Conservation (phyloP, 2,113 vertebrate species). For the Scomber colias region DNA sequence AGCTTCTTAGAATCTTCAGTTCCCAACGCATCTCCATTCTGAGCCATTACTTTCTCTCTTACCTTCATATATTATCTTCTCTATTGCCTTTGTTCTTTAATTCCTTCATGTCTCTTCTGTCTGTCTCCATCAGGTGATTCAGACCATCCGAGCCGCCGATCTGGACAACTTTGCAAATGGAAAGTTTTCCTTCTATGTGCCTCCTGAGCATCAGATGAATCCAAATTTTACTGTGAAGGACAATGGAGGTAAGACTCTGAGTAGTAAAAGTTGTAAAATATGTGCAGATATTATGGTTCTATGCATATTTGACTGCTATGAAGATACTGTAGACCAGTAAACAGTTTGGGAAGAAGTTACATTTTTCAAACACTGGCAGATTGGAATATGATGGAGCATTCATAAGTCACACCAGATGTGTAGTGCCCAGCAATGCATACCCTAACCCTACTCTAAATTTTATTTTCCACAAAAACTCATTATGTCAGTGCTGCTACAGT, state of each 20-base stretch:
- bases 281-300: not conserved
- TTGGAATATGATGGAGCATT: not conserved
- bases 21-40: too few species aligned
- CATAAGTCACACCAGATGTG: not conserved
- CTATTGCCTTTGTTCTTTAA: not conserved
- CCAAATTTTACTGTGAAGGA: slow-evolving; percentile 58
- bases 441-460: too few species aligned
- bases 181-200: slow-evolving; percentile 53
- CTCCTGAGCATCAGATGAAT: slow-evolving; percentile 34
- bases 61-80: not conserved
- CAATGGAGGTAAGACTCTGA: slow-evolving; percentile 51
- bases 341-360: not conserved
- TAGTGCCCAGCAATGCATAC: not conserved
- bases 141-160: slow-evolving; percentile 58
- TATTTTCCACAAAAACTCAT: too few species aligned
- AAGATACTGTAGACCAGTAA: not conserved
- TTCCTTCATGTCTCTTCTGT: not conserved
- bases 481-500: too few species aligned
- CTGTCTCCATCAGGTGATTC: slow-evolving; percentile 47
- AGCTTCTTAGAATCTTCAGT: not conserved
- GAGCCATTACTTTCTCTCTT: not conserved
- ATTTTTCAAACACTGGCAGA: not conserved
- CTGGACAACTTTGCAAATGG: slow-evolving; percentile 67
- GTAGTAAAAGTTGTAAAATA: not conserved
- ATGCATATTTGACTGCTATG: not conserved